Base-by-base conservation (phyloP, 2,888 invertebrate genomes). In the Yponomeuta evonymella region DNA sequence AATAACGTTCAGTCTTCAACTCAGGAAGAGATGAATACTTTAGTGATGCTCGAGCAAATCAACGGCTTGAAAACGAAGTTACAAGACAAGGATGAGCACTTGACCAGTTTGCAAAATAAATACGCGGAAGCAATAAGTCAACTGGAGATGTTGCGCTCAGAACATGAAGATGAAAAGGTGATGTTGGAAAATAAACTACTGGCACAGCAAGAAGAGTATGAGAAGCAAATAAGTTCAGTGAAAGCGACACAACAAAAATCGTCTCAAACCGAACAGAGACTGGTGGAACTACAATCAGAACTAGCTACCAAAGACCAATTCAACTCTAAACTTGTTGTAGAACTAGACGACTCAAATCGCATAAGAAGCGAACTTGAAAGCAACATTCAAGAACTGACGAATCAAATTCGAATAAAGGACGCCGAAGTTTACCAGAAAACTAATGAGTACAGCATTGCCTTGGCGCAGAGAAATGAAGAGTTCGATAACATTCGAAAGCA, bases 131-230 rank as follows among this genome's bases (percentile, higher is more conserved):
- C 82, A 5, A 80, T 91, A 72, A 86, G 81, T 77, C 85, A 92
- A 77, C 74, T 91, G 69, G 89, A 91, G 72, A 77, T 89, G 76
- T 77, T 90, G 72, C 84, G 92, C 36, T 90, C 90, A 29, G 92
- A 92, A 79, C 86, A 88, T 76, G 89, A 91, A 78, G 91, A 92
- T 74, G 91, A 91, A 79, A 91, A 86, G 78, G 77, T 89, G 23
- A 82, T 87, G 66, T 79, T 87, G 71, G 91, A 90, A 79, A 90
- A 89, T 76, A 91, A 89, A 82, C 73, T 88, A 70, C 76, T 90
- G 64, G 79, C 82, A 70, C 88, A 89, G 75, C 90, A 91, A 83
- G 90, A 91, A 74, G 91, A 91, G 74, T 89, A 88, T 76, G 91
- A 91, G 74, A 90, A 86, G 75, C 71, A 82, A 6, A 83, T 90